Evolutionary conservation across 2,113 vertebrate species (phyloP).

Genomic region (Tragelaphus buxtoni): DNA sequence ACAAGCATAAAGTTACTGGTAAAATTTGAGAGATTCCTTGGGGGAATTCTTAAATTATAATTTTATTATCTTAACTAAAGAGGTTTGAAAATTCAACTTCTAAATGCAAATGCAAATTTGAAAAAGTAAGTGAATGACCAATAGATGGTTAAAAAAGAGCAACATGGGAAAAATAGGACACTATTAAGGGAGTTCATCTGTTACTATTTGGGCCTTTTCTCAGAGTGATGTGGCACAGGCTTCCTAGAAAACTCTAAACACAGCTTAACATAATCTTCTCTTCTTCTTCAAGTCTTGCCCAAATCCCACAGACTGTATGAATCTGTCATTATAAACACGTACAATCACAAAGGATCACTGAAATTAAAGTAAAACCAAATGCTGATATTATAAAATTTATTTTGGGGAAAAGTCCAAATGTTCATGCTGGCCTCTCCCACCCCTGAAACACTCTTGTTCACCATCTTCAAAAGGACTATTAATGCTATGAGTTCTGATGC

Average conservation of each 20-base stretch:
- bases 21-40: not conserved
- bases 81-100: not conserved
- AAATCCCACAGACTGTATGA: not conserved
- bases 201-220: not conserved
- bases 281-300: not conserved
- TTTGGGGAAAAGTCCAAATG: not conserved
- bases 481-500: not conserved
- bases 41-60: not conserved
- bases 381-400: not conserved
- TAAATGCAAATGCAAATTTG: not conserved
- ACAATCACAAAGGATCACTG: not conserved
- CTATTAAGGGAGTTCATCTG: not conserved
- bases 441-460: not conserved
- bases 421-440: not conserved
- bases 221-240: not conserved
- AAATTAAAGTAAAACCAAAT: conserved; percentile 15
- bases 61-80: not conserved
- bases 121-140: not conserved
- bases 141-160: not conserved
- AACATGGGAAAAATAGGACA: not conserved
- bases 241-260: not conserved
- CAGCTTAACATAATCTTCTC: not conserved
- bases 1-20: not conserved
- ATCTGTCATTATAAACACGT: not conserved
- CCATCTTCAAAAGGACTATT: not conserved